Conservation (phyloP, 2,113 vertebrate genomes). For the Lagenorhynchus albirostris region DNA sequence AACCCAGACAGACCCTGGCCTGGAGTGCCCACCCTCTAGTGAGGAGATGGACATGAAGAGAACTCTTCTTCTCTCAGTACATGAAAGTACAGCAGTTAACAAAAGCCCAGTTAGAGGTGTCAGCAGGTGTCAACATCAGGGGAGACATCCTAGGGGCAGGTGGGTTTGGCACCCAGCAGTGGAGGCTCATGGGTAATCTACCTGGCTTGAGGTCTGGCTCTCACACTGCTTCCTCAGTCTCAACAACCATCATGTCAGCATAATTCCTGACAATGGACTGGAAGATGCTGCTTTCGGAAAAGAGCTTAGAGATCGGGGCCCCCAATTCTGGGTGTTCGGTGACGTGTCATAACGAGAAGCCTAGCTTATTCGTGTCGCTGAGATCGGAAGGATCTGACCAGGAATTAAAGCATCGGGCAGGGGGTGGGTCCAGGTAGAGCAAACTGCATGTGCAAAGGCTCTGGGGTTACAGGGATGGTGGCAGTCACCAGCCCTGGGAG, state of each 20-base stretch:
- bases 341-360: background rate
- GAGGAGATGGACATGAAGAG: background rate
- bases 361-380: background rate
- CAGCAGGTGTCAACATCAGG: background rate
- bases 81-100: background rate
- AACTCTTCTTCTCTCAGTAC: background rate
- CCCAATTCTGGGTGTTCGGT: background rate
- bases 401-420: background rate
- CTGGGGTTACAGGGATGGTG: background rate
- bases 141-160: background rate
- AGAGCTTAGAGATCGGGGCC: background rate
- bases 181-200: background rate
- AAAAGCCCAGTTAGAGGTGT: background rate
- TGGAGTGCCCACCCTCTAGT: background rate
- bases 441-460: background rate
- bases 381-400: background rate
- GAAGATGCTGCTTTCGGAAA: background rate
- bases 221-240: background rate
- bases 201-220: background rate
- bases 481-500: background rate
- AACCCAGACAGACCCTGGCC: background rate
- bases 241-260: background rate
- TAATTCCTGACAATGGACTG: background rate
- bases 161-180: background rate
- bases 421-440: background rate